phyloP scores from a whole-genome alignment of 2,888 invertebrate species.

The Steromphala cineraria region DNA sequence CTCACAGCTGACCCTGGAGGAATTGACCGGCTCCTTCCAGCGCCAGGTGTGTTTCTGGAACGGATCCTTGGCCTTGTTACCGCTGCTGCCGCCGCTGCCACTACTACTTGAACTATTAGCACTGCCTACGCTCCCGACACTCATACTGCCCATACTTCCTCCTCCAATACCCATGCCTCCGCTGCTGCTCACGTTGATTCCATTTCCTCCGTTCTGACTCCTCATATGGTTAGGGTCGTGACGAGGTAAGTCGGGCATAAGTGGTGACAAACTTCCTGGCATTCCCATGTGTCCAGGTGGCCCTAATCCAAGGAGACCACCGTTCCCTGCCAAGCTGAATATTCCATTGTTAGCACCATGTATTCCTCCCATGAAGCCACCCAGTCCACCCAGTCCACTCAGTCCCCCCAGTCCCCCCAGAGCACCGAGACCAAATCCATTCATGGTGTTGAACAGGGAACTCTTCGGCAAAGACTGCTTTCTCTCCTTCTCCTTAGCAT shows the following conservation, averaged over 20 bases:
- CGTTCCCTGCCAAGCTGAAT: background rate
- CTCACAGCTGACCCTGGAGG: constrained; percentile 71
- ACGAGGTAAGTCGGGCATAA: constrained; percentile 17
- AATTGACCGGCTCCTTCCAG: constrained; percentile 72
- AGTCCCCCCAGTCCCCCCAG: background rate
- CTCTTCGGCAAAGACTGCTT: background rate
- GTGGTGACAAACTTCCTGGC: background rate
- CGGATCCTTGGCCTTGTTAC: constrained; percentile 38
- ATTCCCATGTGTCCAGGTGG: background rate
- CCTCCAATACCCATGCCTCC: background rate
- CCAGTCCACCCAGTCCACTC: background rate
- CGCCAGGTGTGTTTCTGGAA: constrained; percentile 60
- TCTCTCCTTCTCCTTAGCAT: constrained; percentile 24
- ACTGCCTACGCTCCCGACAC: constrained; percentile 1
- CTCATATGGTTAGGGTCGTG: background rate
- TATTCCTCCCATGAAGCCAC: background rate
- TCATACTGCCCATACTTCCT: background rate
- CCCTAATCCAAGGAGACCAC: background rate
- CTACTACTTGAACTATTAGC: constrained; percentile 17
- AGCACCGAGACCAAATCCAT: background rate
- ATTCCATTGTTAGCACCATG: background rate
- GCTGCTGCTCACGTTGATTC: too few relatives aligned
- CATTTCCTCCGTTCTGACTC: background rate
- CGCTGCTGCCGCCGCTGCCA: constrained; percentile 27
- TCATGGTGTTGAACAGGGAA: background rate